These are phyloP conservation scores for Drepana falcataria DNA, from an alignment of 2,888 invertebrate species.

Conservation along the genomic window DNA sequence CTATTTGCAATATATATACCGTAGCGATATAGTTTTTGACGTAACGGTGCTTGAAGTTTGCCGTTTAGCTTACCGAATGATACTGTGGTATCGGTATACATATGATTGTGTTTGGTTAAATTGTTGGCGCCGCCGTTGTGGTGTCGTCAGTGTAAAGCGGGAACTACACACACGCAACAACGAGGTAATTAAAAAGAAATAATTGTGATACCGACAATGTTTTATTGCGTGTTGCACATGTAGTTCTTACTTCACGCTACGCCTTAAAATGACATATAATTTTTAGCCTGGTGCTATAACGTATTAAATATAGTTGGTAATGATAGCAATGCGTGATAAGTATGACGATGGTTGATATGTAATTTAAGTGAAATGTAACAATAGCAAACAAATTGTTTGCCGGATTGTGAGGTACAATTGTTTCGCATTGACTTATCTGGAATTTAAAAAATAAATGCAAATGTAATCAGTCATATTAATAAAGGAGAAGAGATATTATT, in stretches of 20 bases:
- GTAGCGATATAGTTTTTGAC: not conserved
- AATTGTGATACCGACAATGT: not conserved
- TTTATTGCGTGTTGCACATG: conserved; percentile 9
- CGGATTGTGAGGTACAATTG: not conserved
- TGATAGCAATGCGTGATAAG: conserved; percentile 17
- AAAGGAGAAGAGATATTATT: not conserved
- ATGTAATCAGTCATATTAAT: not conserved
- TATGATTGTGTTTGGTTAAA: not conserved
- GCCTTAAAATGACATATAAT: conserved; percentile 10
- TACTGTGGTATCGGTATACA: not conserved
- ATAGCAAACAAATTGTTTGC: not conserved
- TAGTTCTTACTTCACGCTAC: not conserved
- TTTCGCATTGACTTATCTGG: not conserved
- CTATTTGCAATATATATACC: not conserved
- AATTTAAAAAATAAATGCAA: not conserved
- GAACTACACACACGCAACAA: no score
- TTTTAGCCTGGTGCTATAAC: conserved; percentile 36
- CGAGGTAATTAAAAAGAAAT: no score
- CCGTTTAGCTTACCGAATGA: not conserved
- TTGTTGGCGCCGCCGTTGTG: not conserved
- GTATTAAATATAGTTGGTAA: conserved; percentile 15
- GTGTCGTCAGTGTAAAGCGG: not conserved
- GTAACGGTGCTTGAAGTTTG: not conserved
- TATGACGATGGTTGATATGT: conserved; percentile 8
- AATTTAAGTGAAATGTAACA: not conserved